Evolutionary conservation across 1,140 invertebrate species (phyloP), one percentile per base, ranked within the genome.

Genomic region (Monomorium pharaonis): DNA sequence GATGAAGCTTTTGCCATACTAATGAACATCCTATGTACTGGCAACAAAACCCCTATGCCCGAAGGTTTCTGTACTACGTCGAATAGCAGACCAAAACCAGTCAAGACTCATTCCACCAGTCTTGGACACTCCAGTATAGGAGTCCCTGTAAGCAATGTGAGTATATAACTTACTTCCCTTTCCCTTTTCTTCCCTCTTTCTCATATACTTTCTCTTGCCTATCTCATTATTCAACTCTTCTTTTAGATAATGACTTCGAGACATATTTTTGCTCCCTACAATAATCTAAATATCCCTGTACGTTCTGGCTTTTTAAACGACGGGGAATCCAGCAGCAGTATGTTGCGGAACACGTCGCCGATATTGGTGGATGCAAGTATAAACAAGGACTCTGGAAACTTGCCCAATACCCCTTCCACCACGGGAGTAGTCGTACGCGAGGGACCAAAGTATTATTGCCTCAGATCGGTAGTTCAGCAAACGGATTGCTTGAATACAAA

Each of bases 1-100:
- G 95, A 97, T 16, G 98, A 98, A 93, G 96, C 97, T n/a, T 97
- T 98, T 88, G 96, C 97, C 1, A 96, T 98, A 63, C 94, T 98
- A 0, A 97, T 98, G 96, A 98, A 98, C 92, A 97, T 98, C 81
- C 96, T 97, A 2, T 97, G 97, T 7, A 95, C 95, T 6, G 94
- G 91, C 54, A 96, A 96, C 9, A 96, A 96, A 69, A 95, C 96
- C 77, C 94, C 96, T 12, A 96, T 98, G 96, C 97, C 97, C 0
- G 95, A 96, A 69, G 97, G 97, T 9, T 97, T 98, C 93, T 95
- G 96, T 49, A 93, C 93, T 0, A 96, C 95, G 58, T 93, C 94
- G 9, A 58, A 89, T 33, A 78, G 84, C 30, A 92, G 93, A 89
- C 37, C 33, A 37, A 91, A 83, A 42, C 37, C 49, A 47, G 6